These are phyloP conservation scores for Apis cerana DNA, from an alignment of 1,140 invertebrate species.

Conservation along the genomic window DNA sequence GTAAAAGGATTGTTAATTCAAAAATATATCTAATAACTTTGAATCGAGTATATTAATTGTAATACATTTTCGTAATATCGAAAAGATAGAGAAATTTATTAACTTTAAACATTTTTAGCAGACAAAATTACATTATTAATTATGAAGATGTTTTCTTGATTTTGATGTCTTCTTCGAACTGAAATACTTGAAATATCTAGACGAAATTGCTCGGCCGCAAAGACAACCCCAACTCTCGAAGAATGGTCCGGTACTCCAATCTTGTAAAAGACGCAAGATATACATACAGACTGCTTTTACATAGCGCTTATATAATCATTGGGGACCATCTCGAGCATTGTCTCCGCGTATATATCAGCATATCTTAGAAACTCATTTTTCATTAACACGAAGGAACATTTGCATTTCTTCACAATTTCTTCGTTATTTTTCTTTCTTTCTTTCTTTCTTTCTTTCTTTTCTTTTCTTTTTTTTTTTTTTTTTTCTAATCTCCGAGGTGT, in stretches of 20 bases:
- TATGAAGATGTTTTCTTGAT: not conserved
- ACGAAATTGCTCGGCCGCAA: slow-evolving; percentile 1
- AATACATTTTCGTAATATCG: not conserved
- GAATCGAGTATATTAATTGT: not conserved
- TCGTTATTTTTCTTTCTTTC: not conserved
- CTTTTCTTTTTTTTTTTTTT: not conserved
- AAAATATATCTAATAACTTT: not conserved
- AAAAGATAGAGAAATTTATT: not conserved
- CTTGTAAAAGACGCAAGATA: slow-evolving; percentile 1
- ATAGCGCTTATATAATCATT: slow-evolving; percentile 49
- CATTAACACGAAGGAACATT: not conserved
- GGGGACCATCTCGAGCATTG: slow-evolving; percentile 45
- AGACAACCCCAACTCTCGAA: slow-evolving; percentile 10
- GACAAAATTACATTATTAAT: slow-evolving; percentile 1
- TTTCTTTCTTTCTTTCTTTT: not conserved
- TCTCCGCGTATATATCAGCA: slow-evolving; percentile 37
- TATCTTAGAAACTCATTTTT: slow-evolving; percentile 12
- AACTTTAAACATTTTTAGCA: not conserved
- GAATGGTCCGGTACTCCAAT: not conserved
- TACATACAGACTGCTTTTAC: slow-evolving; percentile 53
- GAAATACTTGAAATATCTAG: not conserved
- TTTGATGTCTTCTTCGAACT: not conserved
- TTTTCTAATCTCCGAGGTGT: not conserved
- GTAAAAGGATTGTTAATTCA: not conserved
- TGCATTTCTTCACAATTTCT: slow-evolving; percentile 20